phyloP scores from a whole-genome alignment of 2,888 invertebrate genomes.

The Sympetrum striolatum region DNA sequence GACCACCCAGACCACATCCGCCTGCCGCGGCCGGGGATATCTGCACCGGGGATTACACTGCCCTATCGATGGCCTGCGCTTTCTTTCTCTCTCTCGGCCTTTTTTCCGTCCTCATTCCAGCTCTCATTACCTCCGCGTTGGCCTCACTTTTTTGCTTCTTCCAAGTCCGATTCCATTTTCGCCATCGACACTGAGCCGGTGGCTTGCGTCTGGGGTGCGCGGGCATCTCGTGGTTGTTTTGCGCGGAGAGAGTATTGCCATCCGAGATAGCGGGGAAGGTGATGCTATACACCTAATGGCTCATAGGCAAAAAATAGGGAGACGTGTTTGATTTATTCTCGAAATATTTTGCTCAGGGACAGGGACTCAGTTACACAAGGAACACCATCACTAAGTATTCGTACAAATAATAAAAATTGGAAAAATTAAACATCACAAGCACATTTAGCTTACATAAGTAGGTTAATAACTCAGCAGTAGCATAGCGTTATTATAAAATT shows the following conservation, averaged over 20 bases:
- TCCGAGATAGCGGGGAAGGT: neutral
- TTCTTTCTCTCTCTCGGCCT: neutral
- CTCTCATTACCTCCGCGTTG: neutral
- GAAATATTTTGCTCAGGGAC: too few species aligned
- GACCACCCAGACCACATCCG: slow-evolving; percentile 36
- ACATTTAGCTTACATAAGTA: too few species aligned
- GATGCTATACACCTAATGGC: too few species aligned
- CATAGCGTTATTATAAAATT: too few species aligned
- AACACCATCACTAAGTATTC: too few species aligned
- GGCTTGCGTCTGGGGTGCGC: neutral
- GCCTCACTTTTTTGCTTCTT: neutral
- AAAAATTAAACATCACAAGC: too few species aligned
- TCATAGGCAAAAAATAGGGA: too few species aligned
- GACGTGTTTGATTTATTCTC: too few species aligned
- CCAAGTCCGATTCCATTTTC: neutral
- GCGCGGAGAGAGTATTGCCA: neutral
- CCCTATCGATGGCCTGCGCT: neutral
- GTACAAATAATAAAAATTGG: too few species aligned
- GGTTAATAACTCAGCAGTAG: too few species aligned
- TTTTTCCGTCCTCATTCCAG: neutral
- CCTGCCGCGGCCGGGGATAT: neutral
- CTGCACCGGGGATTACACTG: neutral
- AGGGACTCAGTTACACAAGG: too few species aligned
- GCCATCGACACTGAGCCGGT: neutral
- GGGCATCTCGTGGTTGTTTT: neutral